A percentile compares a stretch with the other conserved stretches of the same genome.
These are phyloP conservation scores for Melinaea marsaeus DNA, from an alignment of 2,888 invertebrate genomes.

Conservation along the genomic window DNA sequence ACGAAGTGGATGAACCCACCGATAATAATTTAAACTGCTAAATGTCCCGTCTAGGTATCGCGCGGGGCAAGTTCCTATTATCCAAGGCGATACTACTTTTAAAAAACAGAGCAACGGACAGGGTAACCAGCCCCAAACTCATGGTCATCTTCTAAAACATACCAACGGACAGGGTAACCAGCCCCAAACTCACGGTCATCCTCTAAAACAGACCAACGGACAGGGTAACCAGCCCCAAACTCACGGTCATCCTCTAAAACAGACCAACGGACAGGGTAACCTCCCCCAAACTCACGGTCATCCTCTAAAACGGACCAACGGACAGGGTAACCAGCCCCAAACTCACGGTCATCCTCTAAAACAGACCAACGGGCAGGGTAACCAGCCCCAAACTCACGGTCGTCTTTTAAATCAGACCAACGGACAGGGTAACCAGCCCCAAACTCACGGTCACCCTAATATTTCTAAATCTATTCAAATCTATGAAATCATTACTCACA, in stretches of 20 bases:
- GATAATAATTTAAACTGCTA: slow-evolving; percentile 9
- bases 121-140: slow-evolving; percentile 13
- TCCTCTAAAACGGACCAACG: background rate
- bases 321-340: slow-evolving; percentile 14
- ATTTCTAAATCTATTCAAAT: background rate
- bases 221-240: slow-evolving; percentile 14
- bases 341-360: slow-evolving; percentile 2
- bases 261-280: slow-evolving; percentile 8
- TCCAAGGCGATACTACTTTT: slow-evolving; percentile 4
- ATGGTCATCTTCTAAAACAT: background rate
- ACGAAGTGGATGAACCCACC: background rate
- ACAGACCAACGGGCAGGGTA: slow-evolving; percentile 10
- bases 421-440: slow-evolving; percentile 11
- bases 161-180: slow-evolving; percentile 8
- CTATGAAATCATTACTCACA: slow-evolving; percentile 9
- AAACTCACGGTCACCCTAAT: slow-evolving; percentile 4
- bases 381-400: slow-evolving; percentile 12
- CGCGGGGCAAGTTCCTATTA: slow-evolving; percentile 5
- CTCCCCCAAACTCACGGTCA: slow-evolving; percentile 10
- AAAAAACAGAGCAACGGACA: slow-evolving; percentile 10
- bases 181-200: slow-evolving; percentile 10
- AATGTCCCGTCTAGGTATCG: slow-evolving; percentile 9
- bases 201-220: background rate
- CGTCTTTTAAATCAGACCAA: background rate
- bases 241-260: slow-evolving; percentile 1